Percentiles rank a stretch among this genome's conserved stretches.
Conservation (phyloP, 2,797 vertebrate species). For the Malacoctenus gilli region DNA sequence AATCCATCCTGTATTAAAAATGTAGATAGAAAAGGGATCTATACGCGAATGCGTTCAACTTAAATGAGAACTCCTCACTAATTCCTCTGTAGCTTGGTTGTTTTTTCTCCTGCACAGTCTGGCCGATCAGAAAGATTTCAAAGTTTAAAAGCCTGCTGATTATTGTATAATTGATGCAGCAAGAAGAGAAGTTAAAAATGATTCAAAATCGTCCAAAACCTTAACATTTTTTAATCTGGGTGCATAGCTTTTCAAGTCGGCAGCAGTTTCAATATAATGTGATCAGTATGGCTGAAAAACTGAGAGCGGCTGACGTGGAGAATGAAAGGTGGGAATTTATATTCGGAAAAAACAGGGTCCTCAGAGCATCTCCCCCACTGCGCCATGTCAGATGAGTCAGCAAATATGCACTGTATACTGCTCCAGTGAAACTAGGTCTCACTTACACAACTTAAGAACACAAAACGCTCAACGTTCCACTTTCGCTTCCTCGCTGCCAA, state of each 20-base stretch:
- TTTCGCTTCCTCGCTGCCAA: constrained; percentile 2
- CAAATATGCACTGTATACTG: constrained; percentile 9
- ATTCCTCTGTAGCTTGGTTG: too few species aligned
- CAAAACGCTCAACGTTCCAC: background rate
- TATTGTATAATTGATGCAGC: too few species aligned
- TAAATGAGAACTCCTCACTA: too few species aligned
- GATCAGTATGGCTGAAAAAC: background rate
- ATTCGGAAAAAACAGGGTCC: constrained; percentile 4
- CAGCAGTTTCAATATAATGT: background rate
- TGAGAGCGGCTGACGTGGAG: background rate
- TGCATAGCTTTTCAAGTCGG: constrained; percentile 1
- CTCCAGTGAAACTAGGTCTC: background rate
- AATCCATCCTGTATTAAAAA: too few species aligned
- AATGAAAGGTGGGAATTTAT: background rate
- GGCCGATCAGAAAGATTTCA: too few species aligned
- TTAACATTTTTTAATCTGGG: background rate
- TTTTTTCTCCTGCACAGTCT: too few species aligned
- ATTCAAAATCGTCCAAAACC: constrained; percentile 1
- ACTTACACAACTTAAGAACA: background rate
- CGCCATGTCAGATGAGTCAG: constrained; percentile 10
- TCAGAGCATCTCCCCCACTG: constrained; percentile 1
- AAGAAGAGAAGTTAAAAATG: background rate
- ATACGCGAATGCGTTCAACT: too few species aligned
- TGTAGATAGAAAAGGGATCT: too few species aligned
- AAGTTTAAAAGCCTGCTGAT: too few species aligned